Percentiles rank a stretch among this genome's conserved stretches.
These are phyloP conservation scores for Drosophila parvula DNA, from an alignment of 1,140 invertebrate genomes.

Conservation along the genomic window DNA sequence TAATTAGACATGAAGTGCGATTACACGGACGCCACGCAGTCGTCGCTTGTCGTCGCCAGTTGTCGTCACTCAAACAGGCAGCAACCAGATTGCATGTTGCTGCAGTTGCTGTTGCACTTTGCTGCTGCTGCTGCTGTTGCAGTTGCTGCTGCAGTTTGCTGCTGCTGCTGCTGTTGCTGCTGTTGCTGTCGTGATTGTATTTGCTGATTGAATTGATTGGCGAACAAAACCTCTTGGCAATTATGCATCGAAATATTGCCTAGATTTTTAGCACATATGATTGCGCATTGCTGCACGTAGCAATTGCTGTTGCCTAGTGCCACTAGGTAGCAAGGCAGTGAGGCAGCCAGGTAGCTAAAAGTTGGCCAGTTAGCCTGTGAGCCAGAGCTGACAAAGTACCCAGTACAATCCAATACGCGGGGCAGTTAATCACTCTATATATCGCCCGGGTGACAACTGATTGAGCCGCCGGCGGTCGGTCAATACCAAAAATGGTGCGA, in stretches of 20 bases:
- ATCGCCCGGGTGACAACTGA: conserved; percentile 79
- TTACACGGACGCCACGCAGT: conserved; percentile 77
- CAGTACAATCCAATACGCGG: conserved; percentile 59
- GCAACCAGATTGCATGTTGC: conserved; percentile 45
- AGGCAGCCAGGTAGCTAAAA: not conserved
- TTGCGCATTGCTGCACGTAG: conserved; percentile 70
- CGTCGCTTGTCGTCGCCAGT: conserved; percentile 59
- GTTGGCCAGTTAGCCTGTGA: not conserved
- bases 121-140: conserved; percentile 10
- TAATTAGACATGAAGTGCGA: conserved; percentile 83
- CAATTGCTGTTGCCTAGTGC: conserved; percentile 16
- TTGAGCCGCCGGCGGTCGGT: conserved; percentile 76
- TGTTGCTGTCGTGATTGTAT: conserved; percentile 54
- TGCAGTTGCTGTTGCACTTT: conserved; percentile 5
- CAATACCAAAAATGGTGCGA: conserved; percentile 80
- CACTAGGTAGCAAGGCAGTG: not conserved
- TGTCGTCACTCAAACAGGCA: conserved; percentile 63
- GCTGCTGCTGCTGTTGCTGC: conserved; percentile 7
- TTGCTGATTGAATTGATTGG: conserved; percentile 75
- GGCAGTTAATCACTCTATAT: conserved; percentile 81
- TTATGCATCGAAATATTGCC: conserved; percentile 77
- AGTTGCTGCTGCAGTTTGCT: not conserved
- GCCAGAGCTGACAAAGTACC: conserved; percentile 19
- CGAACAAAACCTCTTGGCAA: conserved; percentile 65
- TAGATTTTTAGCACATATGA: conserved; percentile 70